Percentiles rank a stretch among this genome's conserved stretches.
phyloP scores from a whole-genome alignment of 2,113 vertebrate genomes.

The Corythaeola cristata region DNA sequence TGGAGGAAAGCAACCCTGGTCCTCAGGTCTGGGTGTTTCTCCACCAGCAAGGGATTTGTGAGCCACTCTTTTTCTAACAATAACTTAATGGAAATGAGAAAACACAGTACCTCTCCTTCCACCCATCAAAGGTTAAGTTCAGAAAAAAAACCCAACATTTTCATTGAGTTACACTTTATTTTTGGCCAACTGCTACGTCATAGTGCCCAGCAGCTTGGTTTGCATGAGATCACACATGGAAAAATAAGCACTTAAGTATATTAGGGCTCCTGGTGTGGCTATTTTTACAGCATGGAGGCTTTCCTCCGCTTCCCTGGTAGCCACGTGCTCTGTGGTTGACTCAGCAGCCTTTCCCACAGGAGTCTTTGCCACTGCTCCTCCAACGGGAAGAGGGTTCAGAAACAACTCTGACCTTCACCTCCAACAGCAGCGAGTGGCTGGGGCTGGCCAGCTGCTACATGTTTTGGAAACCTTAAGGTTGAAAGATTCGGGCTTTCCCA shows the following conservation, averaged over 20 bases:
- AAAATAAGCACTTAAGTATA: conserved; percentile 57
- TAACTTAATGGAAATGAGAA: not conserved
- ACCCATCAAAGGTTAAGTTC: not conserved
- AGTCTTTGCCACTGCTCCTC: not conserved
- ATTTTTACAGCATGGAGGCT: conserved; percentile 43
- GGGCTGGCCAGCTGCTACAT: not conserved
- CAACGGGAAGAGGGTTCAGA: not conserved
- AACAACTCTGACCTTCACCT: conserved; percentile 35
- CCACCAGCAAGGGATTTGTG: not conserved
- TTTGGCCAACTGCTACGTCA: conserved; percentile 48
- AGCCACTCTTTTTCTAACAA: not conserved
- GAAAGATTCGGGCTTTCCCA: conserved; percentile 29
- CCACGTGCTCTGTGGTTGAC: not conserved
- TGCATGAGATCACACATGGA: conserved; percentile 61
- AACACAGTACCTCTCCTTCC: not conserved
- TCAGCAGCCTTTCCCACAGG: conserved; percentile 62
- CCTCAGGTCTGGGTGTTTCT: not conserved
- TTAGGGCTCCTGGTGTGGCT: not conserved
- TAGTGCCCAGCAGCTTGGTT: conserved; percentile 39
- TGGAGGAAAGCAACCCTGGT: not conserved
- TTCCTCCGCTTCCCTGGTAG: not conserved
- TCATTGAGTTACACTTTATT: conserved; percentile 8
- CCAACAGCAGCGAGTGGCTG: not conserved
- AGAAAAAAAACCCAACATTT: not conserved
- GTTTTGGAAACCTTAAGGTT: conserved; percentile 14